These are phyloP conservation scores for Shargacucullia verbasci DNA, from an alignment of 2,888 invertebrate species.

Conservation along the genomic window DNA sequence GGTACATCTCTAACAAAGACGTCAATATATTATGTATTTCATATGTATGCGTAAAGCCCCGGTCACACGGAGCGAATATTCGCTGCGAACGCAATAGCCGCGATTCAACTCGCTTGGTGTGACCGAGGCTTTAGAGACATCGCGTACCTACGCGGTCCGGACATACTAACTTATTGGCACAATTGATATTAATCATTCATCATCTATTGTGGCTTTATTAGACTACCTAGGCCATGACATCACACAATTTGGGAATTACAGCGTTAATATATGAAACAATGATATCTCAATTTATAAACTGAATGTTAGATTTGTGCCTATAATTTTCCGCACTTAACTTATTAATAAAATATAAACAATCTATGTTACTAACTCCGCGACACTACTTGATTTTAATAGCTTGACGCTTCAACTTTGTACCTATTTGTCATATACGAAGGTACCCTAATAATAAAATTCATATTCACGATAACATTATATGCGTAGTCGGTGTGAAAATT, in stretches of 20 bases:
- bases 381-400: constrained; percentile 57
- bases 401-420: constrained; percentile 59
- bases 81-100: too few relatives aligned
- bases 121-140: constrained; percentile 1
- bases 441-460: constrained; percentile 47
- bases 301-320: constrained; percentile 58
- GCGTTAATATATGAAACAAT: constrained; percentile 27
- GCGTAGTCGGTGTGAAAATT: constrained; percentile 34
- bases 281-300: constrained; percentile 47
- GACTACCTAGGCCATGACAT: constrained; percentile 61
- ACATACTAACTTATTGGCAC: constrained; percentile 44
- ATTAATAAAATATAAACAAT: constrained; percentile 46
- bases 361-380: constrained; percentile 61
- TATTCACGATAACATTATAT: constrained; percentile 42
- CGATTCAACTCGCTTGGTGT: too few relatives aligned
- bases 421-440: constrained; percentile 45
- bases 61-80: too few relatives aligned
- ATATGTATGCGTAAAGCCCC: constrained; percentile 1
- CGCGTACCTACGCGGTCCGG: constrained; percentile 30
- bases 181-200: constrained; percentile 51
- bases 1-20: constrained; percentile 54
- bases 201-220: constrained; percentile 57
- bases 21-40: constrained; percentile 2
- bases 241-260: constrained; percentile 44
- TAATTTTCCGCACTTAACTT: constrained; percentile 63